Conservation (phyloP, 2,113 vertebrate species). For the Chinchilla lanigera region DNA sequence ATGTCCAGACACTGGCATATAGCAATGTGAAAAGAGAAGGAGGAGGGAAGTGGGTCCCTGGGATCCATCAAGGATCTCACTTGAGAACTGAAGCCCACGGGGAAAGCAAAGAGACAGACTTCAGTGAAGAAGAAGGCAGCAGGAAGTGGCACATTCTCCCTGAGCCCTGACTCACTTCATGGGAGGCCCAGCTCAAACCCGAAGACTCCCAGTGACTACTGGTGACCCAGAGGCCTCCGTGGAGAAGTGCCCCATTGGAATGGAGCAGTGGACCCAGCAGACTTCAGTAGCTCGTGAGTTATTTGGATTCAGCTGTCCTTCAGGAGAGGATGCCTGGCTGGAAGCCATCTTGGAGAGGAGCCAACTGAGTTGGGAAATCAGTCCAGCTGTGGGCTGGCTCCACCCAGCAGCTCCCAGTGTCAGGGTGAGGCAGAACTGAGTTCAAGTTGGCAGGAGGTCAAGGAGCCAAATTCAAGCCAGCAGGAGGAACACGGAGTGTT, state of each 20-base stretch:
- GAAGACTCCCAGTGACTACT: background rate
- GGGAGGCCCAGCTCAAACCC: background rate
- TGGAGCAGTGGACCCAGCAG: background rate
- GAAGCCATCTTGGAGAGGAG: background rate
- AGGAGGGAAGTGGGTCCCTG: background rate
- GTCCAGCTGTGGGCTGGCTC: background rate
- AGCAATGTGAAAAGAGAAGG: background rate
- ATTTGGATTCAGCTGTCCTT: background rate
- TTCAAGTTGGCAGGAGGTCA: background rate
- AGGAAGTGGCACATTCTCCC: background rate
- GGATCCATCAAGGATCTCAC: background rate
- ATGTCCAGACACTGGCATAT: background rate
- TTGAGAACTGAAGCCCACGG: background rate
- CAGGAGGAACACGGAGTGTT: background rate
- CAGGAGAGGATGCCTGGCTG: background rate
- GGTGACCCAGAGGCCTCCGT: background rate
- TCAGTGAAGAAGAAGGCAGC: background rate
- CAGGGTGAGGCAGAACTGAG: background rate
- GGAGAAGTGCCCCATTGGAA: background rate
- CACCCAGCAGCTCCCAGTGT: background rate
- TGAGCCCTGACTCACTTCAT: background rate
- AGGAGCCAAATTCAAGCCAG: background rate
- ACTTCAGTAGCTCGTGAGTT: background rate
- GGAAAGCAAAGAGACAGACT: background rate
- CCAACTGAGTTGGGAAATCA: background rate